These are phyloP conservation scores for Hydrochoerus hydrochaeris DNA, from an alignment of 2,113 vertebrate genomes.

Conservation along the genomic window DNA sequence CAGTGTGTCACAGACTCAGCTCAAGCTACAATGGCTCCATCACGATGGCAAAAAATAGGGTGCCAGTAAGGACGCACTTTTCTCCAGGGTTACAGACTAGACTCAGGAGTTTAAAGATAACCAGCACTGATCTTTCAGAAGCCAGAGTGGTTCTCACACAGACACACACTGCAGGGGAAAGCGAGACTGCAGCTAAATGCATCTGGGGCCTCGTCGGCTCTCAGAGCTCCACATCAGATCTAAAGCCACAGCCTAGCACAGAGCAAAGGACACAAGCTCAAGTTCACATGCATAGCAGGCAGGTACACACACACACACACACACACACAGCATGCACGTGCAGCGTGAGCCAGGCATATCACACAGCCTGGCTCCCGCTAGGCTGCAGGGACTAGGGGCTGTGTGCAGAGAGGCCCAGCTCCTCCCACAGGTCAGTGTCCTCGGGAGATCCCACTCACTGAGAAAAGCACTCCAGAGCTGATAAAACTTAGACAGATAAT, in stretches of 20 bases:
- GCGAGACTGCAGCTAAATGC: neutral
- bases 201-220: neutral
- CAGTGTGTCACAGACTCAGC: neutral
- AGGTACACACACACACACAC: neutral
- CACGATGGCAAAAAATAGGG: neutral
- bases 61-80: conserved; percentile 2
- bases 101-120: conserved; percentile 25
- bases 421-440: neutral
- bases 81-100: conserved; percentile 42
- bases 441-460: neutral
- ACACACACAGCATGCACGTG: no score
- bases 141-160: neutral
- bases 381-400: rapidly evolving
- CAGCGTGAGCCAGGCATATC: neutral
- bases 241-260: neutral
- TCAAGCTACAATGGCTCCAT: neutral
- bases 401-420: neutral
- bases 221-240: neutral
- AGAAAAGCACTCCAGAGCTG: neutral
- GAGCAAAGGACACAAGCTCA: neutral
- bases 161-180: neutral
- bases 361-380: rapidly evolving
- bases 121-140: conserved; percentile 53
- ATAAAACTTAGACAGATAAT: neutral
- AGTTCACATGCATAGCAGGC: neutral